phyloP scores from a whole-genome alignment of 2,888 invertebrate genomes.

The Pediacus dermestoides region DNA sequence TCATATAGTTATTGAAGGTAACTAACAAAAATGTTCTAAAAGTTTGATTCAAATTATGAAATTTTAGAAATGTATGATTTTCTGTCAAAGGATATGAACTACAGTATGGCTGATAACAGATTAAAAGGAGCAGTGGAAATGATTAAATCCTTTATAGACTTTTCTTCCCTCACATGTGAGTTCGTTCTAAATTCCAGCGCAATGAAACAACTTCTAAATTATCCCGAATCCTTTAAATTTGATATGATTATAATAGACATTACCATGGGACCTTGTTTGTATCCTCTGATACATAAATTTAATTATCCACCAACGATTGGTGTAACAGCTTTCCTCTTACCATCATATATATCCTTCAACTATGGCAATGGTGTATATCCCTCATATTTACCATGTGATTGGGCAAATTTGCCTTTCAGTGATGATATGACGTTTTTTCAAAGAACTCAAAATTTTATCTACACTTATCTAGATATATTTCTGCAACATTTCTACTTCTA shows the following conservation, averaged over 20 bases:
- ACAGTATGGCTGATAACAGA: too few species aligned
- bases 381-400: constrained; percentile 28
- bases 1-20: too few species aligned
- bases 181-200: too few species aligned
- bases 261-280: constrained; percentile 30
- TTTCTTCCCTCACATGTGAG: too few species aligned
- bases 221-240: constrained; percentile 37
- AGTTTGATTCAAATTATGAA: too few species aligned
- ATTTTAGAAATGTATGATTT: too few species aligned
- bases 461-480: constrained; percentile 13
- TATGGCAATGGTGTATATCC: constrained; percentile 28
- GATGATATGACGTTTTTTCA: constrained; percentile 27
- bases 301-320: constrained; percentile 35
- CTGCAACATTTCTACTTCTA: constrained; percentile 2
- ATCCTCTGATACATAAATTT: constrained; percentile 37
- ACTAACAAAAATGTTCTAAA: too few species aligned
- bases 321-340: constrained; percentile 25
- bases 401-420: constrained; percentile 18
- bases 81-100: too few species aligned
- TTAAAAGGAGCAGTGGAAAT: too few species aligned
- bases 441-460: constrained; percentile 27
- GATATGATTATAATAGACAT: constrained; percentile 38
- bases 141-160: too few species aligned
- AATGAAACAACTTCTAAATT: constrained; percentile 29
- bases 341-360: constrained; percentile 13